A percentile compares a stretch with the other conserved stretches of the same genome.
Conservation (phyloP, 2,113 vertebrate genomes). For the Erinaceus europaeus region DNA sequence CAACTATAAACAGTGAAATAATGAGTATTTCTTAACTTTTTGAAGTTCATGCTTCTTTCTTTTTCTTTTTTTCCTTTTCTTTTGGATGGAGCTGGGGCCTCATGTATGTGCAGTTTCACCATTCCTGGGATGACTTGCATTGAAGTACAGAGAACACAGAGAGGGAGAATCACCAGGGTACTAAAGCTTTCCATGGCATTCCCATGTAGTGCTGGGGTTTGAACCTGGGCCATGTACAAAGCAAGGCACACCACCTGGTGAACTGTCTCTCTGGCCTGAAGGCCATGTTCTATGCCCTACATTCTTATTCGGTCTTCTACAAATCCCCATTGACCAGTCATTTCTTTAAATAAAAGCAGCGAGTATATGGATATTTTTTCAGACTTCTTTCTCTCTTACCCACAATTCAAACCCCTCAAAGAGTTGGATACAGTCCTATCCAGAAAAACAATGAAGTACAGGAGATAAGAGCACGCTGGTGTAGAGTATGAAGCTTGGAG, state of each 20-base stretch:
- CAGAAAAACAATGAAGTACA: not conserved
- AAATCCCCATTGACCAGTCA: not conserved
- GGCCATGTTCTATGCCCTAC: not conserved
- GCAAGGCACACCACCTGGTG: too few species aligned
- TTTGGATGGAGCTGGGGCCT: too few species aligned
- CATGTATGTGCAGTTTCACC: too few species aligned
- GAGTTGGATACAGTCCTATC: not conserved
- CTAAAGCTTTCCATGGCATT: too few species aligned
- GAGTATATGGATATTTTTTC: not conserved
- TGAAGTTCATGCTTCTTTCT: too few species aligned
- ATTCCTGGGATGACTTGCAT: too few species aligned
- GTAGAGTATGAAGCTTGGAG: not conserved
- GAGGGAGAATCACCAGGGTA: too few species aligned
- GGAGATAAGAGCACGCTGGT: not conserved
- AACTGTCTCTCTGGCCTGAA: too few species aligned
- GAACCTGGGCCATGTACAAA: too few species aligned
- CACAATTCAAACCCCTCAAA: not conserved
- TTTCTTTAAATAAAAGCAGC: slow-evolving; percentile 18
- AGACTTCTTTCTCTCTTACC: not conserved
- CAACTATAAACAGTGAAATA: not conserved
- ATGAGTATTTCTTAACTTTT: not conserved
- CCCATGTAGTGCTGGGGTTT: too few species aligned
- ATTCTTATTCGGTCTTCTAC: not conserved
- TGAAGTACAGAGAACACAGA: too few species aligned
- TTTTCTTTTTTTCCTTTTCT: too few species aligned